Evolutionary conservation across 2,113 vertebrate genomes (phyloP).

Genomic region (Hystrix brachyura): DNA sequence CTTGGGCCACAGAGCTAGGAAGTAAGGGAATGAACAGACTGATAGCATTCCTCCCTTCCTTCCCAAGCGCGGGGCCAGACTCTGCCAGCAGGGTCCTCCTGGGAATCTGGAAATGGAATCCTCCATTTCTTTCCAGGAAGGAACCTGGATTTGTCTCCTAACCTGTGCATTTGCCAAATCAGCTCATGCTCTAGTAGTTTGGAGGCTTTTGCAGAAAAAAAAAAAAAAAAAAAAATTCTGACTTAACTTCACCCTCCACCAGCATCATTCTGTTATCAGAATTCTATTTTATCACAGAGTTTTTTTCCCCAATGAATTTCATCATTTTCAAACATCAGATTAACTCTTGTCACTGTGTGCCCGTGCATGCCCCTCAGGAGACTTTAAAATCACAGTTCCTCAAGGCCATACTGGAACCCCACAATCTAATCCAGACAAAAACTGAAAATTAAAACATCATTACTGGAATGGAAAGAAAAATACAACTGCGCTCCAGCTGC

Average conservation of each 20-base stretch:
- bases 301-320: background rate
- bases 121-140: background rate
- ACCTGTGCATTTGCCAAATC: background rate
- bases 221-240: background rate
- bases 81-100: background rate
- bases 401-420: background rate
- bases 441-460: conserved; percentile 7
- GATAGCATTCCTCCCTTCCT: background rate
- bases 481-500: conserved; percentile 54
- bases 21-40: background rate
- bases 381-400: background rate
- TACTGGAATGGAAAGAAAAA: background rate
- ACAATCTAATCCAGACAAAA: conserved; percentile 49
- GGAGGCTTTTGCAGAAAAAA: background rate
- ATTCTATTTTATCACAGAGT: conserved; percentile 35
- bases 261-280: conserved; percentile 54
- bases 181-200: background rate
- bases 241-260: background rate
- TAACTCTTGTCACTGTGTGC: conserved; percentile 40
- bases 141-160: background rate
- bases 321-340: conserved; percentile 65
- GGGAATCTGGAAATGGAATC: background rate
- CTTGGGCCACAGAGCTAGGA: background rate
- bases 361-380: background rate
- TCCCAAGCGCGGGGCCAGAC: background rate